These are phyloP conservation scores for Drosophila demipolita DNA, from an alignment of 2,888 invertebrate species.

Conservation along the genomic window DNA sequence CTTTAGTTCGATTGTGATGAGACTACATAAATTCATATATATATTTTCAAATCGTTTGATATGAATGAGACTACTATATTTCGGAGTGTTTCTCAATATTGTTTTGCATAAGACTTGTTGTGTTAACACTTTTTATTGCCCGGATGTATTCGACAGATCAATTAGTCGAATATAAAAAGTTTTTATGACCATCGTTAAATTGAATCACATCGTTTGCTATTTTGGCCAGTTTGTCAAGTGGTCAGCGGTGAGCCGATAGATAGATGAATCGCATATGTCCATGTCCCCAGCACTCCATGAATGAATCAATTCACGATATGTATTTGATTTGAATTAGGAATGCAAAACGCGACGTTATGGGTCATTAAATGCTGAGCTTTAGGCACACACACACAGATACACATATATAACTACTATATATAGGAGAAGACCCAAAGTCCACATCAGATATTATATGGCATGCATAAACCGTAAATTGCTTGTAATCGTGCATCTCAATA, in stretches of 20 bases:
- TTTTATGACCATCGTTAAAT: slow-evolving; percentile 63
- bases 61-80: neutral
- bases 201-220: slow-evolving; percentile 49
- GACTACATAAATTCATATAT: neutral
- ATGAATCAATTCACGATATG: slow-evolving; percentile 44
- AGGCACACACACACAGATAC: slow-evolving; percentile 18
- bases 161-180: slow-evolving; percentile 64
- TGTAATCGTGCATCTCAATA: slow-evolving; percentile 73
- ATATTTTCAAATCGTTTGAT: neutral
- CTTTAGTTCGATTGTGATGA: neutral
- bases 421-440: slow-evolving; percentile 25
- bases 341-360: slow-evolving; percentile 68
- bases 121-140: slow-evolving; percentile 56
- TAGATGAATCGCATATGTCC: slow-evolving; percentile 37
- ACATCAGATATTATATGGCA: slow-evolving; percentile 62
- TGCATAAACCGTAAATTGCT: slow-evolving; percentile 73
- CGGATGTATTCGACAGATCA: slow-evolving; percentile 65
- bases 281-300: slow-evolving; percentile 53
- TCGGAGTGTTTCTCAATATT: neutral
- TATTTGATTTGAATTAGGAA: slow-evolving; percentile 37
- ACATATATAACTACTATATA: slow-evolving; percentile 1
- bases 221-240: slow-evolving; percentile 52
- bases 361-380: slow-evolving; percentile 68
- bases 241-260: neutral
- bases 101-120: slow-evolving; percentile 15